Evolutionary conservation across 2,888 invertebrate genomes (phyloP).

Genomic region (Conistra vaccinii): DNA sequence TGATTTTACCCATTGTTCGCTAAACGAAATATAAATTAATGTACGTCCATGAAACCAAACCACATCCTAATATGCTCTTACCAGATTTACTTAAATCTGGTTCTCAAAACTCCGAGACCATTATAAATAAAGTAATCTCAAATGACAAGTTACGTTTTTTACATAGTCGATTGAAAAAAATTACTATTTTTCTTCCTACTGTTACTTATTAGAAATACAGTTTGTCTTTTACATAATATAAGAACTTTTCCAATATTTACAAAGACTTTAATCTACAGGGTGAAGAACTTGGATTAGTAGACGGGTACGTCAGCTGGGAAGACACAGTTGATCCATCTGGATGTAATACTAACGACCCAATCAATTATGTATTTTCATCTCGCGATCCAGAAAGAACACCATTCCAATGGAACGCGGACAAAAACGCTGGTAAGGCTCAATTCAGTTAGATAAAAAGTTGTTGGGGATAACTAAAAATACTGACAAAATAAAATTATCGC

Average conservation of each 20-base stretch:
- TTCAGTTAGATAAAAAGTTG: background rate
- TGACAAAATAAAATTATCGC: background rate
- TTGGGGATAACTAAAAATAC: no score
- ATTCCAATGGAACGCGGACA: constrained; percentile 92
- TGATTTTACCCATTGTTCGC: background rate
- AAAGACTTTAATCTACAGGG: constrained; percentile 87
- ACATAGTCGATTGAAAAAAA: background rate
- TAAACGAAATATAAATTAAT: background rate
- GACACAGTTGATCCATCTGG: constrained; percentile 93
- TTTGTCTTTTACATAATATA: background rate
- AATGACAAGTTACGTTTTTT: background rate
- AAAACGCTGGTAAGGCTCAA: constrained; percentile 84
- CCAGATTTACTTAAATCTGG: background rate
- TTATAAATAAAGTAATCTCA: background rate
- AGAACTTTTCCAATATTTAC: background rate
- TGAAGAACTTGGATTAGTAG: constrained; percentile 95
- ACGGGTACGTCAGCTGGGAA: constrained; percentile 92
- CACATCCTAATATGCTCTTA: background rate
- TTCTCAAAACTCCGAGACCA: background rate
- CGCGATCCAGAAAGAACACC: constrained; percentile 93
- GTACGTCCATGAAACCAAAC: background rate
- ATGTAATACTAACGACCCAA: constrained; percentile 92
- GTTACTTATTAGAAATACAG: background rate
- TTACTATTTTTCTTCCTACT: background rate
- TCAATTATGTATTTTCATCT: constrained; percentile 90